Percentiles rank a stretch among this genome's conserved stretches.
Conservation (phyloP, 2,797 vertebrate genomes). For the Fistularia tabacaria region DNA sequence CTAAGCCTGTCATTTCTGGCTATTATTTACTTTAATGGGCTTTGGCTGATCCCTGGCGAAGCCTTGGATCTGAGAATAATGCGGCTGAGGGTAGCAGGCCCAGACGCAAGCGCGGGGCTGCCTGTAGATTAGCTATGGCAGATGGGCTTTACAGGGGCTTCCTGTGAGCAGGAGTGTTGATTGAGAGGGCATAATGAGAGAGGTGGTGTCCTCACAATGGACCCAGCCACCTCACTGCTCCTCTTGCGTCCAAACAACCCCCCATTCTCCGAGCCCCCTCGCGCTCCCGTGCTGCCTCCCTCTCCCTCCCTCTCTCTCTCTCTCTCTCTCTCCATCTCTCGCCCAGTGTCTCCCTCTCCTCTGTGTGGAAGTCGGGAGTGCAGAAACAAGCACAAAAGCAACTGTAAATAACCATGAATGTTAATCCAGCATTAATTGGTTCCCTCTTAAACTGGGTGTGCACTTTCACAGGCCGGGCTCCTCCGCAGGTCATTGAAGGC, state of each 20-base stretch:
- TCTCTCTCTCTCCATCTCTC: constrained; percentile 20
- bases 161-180: constrained; percentile 98
- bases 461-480: constrained; percentile 76
- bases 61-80: constrained; percentile 99
- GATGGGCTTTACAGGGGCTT: constrained; percentile 99
- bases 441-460: constrained; percentile 90
- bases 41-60: constrained; percentile 99
- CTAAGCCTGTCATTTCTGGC: constrained; percentile 99
- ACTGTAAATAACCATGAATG: constrained; percentile 99
- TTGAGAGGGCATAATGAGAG: constrained; percentile 99
- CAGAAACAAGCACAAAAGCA: constrained; percentile 98
- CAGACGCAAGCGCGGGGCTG: constrained; percentile 93
- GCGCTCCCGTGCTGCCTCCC: constrained; percentile 26
- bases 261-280: constrained; percentile 83
- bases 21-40: constrained; percentile 99
- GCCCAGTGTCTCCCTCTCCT: constrained; percentile 13
- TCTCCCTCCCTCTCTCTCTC: constrained; percentile 25
- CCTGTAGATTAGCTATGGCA: constrained; percentile 99
- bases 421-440: constrained; percentile 99
- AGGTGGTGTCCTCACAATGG: constrained; percentile 99
- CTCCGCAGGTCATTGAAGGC: constrained; percentile 65
- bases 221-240: constrained; percentile 96
- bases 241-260: constrained; percentile 97
- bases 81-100: constrained; percentile 93
- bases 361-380: constrained; percentile 87